phyloP scores from a whole-genome alignment of 1,140 invertebrate genomes.

The Diuraphis noxia region DNA sequence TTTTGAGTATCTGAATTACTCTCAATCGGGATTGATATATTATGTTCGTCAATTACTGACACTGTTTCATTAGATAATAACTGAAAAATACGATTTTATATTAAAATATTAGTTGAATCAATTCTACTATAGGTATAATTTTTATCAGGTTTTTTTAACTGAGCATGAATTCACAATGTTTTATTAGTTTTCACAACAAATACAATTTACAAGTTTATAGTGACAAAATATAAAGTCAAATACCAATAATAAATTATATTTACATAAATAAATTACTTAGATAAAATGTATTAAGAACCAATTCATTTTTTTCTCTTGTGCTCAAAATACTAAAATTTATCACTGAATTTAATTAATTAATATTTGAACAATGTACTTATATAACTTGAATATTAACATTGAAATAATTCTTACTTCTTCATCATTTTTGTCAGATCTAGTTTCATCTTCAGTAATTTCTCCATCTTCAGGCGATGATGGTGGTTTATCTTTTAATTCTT shows the following conservation, averaged over 20 bases:
- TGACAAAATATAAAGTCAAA: not conserved
- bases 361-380: not conserved
- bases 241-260: too few relatives aligned
- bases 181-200: not conserved
- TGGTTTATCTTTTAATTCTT: not conserved
- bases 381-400: not conserved
- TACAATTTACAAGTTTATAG: not conserved
- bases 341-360: not conserved
- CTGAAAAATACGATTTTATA: not conserved
- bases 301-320: too few relatives aligned
- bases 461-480: conserved; percentile 14
- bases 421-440: not conserved
- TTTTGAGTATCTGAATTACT: not conserved
- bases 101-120: not conserved
- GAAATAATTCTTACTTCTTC: not conserved
- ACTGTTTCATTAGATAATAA: not conserved
- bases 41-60: not conserved
- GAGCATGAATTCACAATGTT: not conserved
- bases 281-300: too few relatives aligned
- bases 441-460: conserved; percentile 16
- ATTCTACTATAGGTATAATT: too few relatives aligned
- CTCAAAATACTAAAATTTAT: too few relatives aligned
- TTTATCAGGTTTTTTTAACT: not conserved
- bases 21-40: not conserved
- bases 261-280: too few relatives aligned